Evolutionary conservation across 2,113 vertebrate genomes (phyloP).

Genomic region (Vulpes vulpes): DNA sequence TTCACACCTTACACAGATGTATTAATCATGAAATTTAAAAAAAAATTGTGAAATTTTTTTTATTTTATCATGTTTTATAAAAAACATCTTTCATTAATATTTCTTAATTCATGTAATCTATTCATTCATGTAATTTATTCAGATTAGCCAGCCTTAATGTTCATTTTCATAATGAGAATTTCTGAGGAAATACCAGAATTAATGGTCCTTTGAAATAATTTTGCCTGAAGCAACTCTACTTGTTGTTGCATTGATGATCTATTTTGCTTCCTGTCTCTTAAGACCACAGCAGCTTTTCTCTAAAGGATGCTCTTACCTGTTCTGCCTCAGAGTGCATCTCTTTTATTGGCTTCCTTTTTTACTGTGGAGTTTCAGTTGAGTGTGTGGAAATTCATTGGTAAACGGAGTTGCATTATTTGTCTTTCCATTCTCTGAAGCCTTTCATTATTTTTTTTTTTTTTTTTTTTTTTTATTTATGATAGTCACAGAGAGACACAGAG

Average conservation of each 20-base stretch:
- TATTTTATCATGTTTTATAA: constrained; percentile 33
- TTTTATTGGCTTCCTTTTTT: constrained; percentile 50
- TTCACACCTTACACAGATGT: neutral
- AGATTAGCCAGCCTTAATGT: constrained; percentile 28
- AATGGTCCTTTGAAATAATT: constrained; percentile 33
- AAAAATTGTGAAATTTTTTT: too few species aligned
- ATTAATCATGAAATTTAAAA: neutral
- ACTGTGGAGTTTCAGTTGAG: neutral
- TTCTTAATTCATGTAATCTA: constrained; percentile 32
- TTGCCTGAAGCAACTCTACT: neutral
- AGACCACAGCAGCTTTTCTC: neutral
- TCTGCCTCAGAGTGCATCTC: neutral
- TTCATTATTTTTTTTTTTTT: constrained; percentile 16
- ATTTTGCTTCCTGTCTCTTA: constrained; percentile 3
- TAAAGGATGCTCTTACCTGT: constrained; percentile 2
- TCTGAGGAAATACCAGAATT: constrained; percentile 14
- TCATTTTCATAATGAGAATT: constrained; percentile 56
- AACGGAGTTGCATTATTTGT: neutral
- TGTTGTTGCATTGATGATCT: neutral
- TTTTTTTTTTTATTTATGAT: too few species aligned
- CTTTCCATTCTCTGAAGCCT: constrained; percentile 5
- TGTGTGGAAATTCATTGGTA: constrained; percentile 35
- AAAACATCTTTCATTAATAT: neutral
- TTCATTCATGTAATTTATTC: constrained; percentile 49
- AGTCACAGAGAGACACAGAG: too few species aligned